phyloP scores from a whole-genome alignment of 2,888 invertebrate species.

The Caenorhabditis sinica region DNA sequence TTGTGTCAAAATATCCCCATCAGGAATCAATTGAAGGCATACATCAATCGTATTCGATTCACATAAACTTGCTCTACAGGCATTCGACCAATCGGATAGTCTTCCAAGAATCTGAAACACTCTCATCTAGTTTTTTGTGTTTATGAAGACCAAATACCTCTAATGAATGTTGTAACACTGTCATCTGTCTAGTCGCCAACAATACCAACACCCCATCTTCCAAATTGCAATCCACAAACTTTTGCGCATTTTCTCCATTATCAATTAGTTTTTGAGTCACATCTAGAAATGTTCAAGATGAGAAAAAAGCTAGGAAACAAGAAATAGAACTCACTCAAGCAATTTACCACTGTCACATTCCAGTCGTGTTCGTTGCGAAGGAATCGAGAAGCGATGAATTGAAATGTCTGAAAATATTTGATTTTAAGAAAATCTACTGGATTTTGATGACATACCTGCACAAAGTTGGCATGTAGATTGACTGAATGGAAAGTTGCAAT shows the following conservation, averaged over 20 bases:
- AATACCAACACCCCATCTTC: slow-evolving; percentile 54
- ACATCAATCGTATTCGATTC: slow-evolving; percentile 75
- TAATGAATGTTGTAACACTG: slow-evolving; percentile 63
- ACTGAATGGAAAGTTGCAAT: slow-evolving; percentile 56
- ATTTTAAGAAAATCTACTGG: no score
- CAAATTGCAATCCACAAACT: slow-evolving; percentile 64
- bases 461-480: slow-evolving; percentile 45
- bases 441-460: slow-evolving; percentile 29
- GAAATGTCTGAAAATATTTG: slow-evolving; percentile 25
- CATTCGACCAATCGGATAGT: slow-evolving; percentile 69
- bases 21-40: slow-evolving; percentile 70
- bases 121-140: neutral
- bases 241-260: slow-evolving; percentile 55
- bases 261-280: slow-evolving; percentile 68
- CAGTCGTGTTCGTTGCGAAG: slow-evolving; percentile 55
- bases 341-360: slow-evolving; percentile 48
- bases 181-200: slow-evolving; percentile 61
- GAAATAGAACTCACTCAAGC: slow-evolving; percentile 45
- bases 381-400: slow-evolving; percentile 60
- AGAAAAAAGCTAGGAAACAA: neutral
- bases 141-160: slow-evolving; percentile 39
- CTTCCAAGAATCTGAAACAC: slow-evolving; percentile 65
- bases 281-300: slow-evolving; percentile 33
- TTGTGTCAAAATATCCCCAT: slow-evolving; percentile 76
- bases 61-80: slow-evolving; percentile 71